Conservation (phyloP, 1,140 invertebrate genomes). For the Planococcus citri region DNA sequence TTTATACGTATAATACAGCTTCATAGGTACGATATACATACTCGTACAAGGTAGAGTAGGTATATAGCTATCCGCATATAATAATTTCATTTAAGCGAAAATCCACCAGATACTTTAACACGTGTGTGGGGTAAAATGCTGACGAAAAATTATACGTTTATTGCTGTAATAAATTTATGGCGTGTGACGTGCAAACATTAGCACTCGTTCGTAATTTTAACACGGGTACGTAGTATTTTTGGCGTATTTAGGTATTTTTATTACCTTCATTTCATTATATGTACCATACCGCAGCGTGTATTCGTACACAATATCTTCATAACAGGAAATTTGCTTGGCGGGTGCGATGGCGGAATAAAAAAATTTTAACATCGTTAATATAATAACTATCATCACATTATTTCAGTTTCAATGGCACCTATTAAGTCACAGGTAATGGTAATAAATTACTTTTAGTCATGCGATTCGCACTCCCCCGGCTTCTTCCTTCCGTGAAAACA, state of each 20-base stretch:
- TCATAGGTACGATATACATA: too few relatives aligned
- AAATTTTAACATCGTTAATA: slow-evolving; percentile 1
- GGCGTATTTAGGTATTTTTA: slow-evolving; percentile 8
- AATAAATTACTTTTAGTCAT: slow-evolving; percentile 1
- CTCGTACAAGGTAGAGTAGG: too few relatives aligned
- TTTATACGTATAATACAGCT: too few relatives aligned
- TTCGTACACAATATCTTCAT: background rate
- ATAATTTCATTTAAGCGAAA: background rate
- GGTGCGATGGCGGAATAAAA: background rate
- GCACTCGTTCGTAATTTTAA: background rate
- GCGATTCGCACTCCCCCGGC: background rate
- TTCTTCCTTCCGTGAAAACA: too few relatives aligned
- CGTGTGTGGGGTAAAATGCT: background rate
- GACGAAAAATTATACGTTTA: background rate
- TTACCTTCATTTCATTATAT: background rate
- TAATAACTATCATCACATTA: slow-evolving; percentile 8
- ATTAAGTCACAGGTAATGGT: background rate
- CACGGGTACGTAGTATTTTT: background rate
- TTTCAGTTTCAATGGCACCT: background rate
- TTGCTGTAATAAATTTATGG: background rate
- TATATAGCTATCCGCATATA: background rate
- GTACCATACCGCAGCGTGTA: too few relatives aligned
- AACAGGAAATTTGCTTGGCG: background rate
- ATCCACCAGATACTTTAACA: background rate
- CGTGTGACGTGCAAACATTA: slow-evolving; percentile 2